Conservation (phyloP, 2,888 invertebrate genomes). For the Diabrotica balteata region DNA sequence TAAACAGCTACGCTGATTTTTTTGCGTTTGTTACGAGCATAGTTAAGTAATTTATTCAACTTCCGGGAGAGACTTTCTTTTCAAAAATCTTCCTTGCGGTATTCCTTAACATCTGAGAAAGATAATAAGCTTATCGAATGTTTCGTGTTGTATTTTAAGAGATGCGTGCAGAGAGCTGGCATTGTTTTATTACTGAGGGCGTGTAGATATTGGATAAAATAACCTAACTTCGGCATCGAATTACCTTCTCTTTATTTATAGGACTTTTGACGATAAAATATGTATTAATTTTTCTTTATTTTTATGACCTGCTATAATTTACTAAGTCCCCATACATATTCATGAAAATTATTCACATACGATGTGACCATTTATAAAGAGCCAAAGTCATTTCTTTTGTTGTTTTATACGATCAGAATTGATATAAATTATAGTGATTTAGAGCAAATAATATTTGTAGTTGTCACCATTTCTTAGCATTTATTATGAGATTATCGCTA, state of each 20-base stretch:
- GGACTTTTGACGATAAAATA: conserved; percentile 35
- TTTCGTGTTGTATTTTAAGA: conserved; percentile 32
- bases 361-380: conserved; percentile 20
- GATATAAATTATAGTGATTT: conserved; percentile 1
- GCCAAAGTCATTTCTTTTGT: neutral
- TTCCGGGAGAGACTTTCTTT: too few species aligned
- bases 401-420: neutral
- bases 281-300: conserved; percentile 28
- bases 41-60: too few species aligned
- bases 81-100: neutral
- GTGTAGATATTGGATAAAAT: conserved; percentile 29
- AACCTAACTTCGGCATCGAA: conserved; percentile 27
- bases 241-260: conserved; percentile 35
- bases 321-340: conserved; percentile 28
- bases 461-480: too few species aligned
- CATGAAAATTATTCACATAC: conserved; percentile 25
- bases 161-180: conserved; percentile 35
- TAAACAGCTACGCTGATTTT: too few species aligned
- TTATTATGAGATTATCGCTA: too few species aligned
- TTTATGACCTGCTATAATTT: conserved; percentile 27
- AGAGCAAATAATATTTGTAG: too few species aligned
- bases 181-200: conserved; percentile 36
- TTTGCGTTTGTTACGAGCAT: too few species aligned
- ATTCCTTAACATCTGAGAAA: neutral
- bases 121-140: conserved; percentile 17